Evolutionary conservation across 2,888 invertebrate species (phyloP), one percentile per base, ranked within the genome.

Genomic region (Patella pellucida): DNA sequence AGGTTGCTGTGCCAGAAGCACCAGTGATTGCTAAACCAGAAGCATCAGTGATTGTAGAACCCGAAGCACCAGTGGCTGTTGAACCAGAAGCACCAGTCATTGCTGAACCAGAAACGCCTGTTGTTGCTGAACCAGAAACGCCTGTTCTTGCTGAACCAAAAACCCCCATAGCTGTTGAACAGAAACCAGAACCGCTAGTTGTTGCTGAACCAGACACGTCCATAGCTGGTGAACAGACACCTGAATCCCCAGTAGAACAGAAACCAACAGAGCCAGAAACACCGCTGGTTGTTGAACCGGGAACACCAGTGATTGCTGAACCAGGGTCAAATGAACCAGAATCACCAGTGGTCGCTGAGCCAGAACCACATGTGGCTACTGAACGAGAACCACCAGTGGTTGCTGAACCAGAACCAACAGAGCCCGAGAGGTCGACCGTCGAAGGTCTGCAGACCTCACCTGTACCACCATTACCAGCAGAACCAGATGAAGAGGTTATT

Each of bases 71-170:
- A 16, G 62, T 50, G 9, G 9, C 62, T 27, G 72, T 7, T 56
- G 9, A 50, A 15, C 31, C 56, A 62, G 72, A 62, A 31, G 41
- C 62, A 7, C 56, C 54, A 11, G 27, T 27, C 1, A 41, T 50
- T n/a, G 27, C 41, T n/a, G 54, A 72, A n/a, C 56, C 62, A 0
- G 23, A 54, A 15, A 50, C 41, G 16, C 54, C 72, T 16, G 72
- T 54, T 16, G 19, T 16, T 14, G 72, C 54, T 52, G 52, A 68
- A 19, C 73, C 73, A 27, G 52, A 68, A 12, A 15, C 52, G 5
- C 68, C 27, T 11, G 52, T 73, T 31, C n/a, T 52, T 14, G 72
- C 54, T 52, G 52, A 68, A 19, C 73, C 73, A 27, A n/a, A 19
- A 62, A n/a, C 19, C 23, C n/a, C n/a, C 3, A 62, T 19, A 19